phyloP scores from a whole-genome alignment of 2,797 vertebrate genomes.

The Onychomys arenicola region DNA sequence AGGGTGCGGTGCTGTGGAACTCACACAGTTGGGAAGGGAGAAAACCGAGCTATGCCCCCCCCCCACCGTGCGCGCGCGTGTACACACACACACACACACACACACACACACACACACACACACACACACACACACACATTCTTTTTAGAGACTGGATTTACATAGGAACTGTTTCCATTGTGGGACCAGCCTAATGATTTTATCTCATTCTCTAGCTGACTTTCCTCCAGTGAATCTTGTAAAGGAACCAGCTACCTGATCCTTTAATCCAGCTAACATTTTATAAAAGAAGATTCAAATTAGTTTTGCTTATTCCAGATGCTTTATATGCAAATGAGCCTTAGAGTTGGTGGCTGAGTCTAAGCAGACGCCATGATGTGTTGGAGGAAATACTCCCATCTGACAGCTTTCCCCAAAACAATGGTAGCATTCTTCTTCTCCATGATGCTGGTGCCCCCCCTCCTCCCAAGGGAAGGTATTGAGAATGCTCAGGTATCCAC shows the following conservation, averaged over 20 bases:
- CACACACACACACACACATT: background rate
- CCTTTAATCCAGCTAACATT: constrained; percentile 90
- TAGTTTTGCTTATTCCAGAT: constrained; percentile 90
- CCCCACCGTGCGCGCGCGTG: no score
- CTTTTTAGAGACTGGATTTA: constrained; percentile 73
- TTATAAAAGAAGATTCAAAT: constrained; percentile 90
- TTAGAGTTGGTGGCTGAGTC: constrained; percentile 82
- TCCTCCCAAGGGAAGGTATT: constrained; percentile 74
- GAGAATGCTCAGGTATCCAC: constrained; percentile 70
- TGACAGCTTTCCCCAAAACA: constrained; percentile 66
- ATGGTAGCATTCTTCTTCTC: constrained; percentile 72
- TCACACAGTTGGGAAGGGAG: constrained; percentile 62
- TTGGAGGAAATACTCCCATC: constrained; percentile 79
- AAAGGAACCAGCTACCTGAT: constrained; percentile 89
- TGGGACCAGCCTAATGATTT: constrained; percentile 87
- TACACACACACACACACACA: background rate
- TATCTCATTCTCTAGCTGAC: constrained; percentile 85
- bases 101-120: no score
- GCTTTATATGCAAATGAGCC: constrained; percentile 88
- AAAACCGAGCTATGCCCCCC: constrained; percentile 57
- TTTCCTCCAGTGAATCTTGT: constrained; percentile 89
- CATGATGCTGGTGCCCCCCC: constrained; percentile 58
- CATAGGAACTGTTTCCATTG: constrained; percentile 82
- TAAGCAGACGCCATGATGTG: constrained; percentile 82
- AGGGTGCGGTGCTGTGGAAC: background rate